Base-by-base conservation (phyloP, 2,113 vertebrate genomes). In the Caranx melampygus region DNA sequence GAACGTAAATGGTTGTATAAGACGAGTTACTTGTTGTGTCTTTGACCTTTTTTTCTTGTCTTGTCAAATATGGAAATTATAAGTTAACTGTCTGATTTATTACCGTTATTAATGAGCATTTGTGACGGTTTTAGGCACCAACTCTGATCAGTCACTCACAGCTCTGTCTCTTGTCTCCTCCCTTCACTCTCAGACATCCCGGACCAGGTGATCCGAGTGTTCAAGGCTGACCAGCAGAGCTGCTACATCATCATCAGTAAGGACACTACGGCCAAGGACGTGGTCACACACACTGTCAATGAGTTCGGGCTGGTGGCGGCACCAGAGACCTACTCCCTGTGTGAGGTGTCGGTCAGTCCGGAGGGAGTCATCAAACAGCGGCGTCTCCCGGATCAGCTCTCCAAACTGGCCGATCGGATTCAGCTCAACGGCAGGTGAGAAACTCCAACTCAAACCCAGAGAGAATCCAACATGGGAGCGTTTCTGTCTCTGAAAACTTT, bases 201-300 rank as follows among this genome's bases (percentile, higher is more conserved):
- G 1, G 98, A 99, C 91, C 98, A 99, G 92, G 98, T 99, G 75
- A 98, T 99, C 42, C 90, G 97, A 73, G 97, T 99, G 83, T 99
- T 99, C 92, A 98, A 97, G 91, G 97, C 96, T 0, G 98, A 99
- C 91, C 98, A 99, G 87, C 97, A 98, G 91, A 99, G 98, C 70
- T 98, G 97, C 91, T 99, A 99, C 92, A 97, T 99, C 84, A 98
- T 99, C 91, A 98, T 99, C 93, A 98, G 97, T 91, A 98, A 98
- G 87, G 97, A 99, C 92, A 97, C 97, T 2, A 99, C 97, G 6
- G 98, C 98, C n/a, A 98, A 97, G 86, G 98, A 99, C 86, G 98
- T 99, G 3, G 98, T 99, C 57, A 93, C 93, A 8, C 97, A 98
- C 1, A 95, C 96, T 0, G 94, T 97, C 9, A 96, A 97, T 0